Conservation (phyloP, 2,113 vertebrate genomes). For the Strix uralensis region DNA sequence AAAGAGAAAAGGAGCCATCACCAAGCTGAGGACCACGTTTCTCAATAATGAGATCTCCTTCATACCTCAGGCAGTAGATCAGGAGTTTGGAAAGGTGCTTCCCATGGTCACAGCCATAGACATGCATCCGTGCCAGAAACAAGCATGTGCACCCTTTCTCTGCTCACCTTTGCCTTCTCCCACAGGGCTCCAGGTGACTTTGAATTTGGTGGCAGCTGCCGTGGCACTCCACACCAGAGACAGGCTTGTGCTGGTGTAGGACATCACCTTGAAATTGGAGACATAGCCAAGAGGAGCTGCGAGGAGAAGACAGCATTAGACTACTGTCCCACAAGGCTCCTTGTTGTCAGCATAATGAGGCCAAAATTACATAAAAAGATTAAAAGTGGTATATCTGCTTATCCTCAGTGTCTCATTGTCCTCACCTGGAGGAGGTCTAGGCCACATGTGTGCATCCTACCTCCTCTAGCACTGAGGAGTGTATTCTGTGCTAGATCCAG, state of each 20-base stretch:
- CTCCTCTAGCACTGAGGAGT: not conserved
- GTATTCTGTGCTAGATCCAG: not conserved
- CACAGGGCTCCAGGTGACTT: constrained; percentile 78
- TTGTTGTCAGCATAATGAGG: accelerated
- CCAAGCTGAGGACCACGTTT: not conserved
- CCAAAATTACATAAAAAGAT: not conserved
- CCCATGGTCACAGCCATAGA: not conserved
- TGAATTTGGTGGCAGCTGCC: constrained; percentile 85
- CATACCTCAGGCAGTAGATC: not conserved
- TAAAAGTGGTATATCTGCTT: not conserved
- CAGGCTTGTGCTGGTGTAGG: constrained; percentile 79
- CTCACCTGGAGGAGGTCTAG: not conserved
- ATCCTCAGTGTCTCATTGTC: not conserved
- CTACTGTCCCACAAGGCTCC: not conserved
- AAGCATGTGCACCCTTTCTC: not conserved
- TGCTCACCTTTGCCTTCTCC: constrained; percentile 26
- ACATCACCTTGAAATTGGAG: constrained; percentile 84
- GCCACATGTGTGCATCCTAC: not conserved
- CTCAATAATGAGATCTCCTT: not conserved
- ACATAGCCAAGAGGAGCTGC: constrained; percentile 87
- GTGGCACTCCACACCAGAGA: constrained; percentile 81
- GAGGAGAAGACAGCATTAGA: not conserved
- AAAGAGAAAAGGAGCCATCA: not conserved
- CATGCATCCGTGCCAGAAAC: not conserved
- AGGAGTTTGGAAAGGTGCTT: not conserved